Evolutionary conservation across 2,888 invertebrate species (phyloP).

Genomic region (Halocaridina rubra): DNA sequence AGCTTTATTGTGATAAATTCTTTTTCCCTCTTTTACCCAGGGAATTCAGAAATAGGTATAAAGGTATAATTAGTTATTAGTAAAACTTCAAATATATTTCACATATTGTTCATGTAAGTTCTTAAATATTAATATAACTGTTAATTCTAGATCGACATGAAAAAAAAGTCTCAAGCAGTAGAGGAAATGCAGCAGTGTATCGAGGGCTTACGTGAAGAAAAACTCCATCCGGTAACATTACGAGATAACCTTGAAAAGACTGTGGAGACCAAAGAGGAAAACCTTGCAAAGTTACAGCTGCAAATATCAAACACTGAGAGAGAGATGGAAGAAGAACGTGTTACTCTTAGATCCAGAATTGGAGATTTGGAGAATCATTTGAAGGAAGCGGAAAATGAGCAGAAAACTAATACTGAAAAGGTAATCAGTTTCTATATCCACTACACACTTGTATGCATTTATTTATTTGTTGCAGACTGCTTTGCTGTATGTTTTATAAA

Average conservation of each 20-base stretch:
- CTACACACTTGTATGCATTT: too few relatives aligned
- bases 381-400: slow-evolving; percentile 29
- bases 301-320: background rate
- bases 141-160: slow-evolving; percentile 59
- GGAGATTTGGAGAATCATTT: slow-evolving; percentile 44
- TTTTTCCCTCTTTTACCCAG: too few relatives aligned
- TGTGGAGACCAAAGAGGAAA: slow-evolving; percentile 10
- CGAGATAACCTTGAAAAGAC: slow-evolving; percentile 38
- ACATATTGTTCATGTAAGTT: too few relatives aligned
- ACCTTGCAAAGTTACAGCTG: slow-evolving; percentile 18
- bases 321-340: slow-evolving; percentile 42
- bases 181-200: slow-evolving; percentile 61
- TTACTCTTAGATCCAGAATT: slow-evolving; percentile 23
- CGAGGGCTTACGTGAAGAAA: slow-evolving; percentile 51
- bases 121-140: too few relatives aligned
- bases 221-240: slow-evolving; percentile 30
- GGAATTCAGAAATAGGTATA: too few relatives aligned
- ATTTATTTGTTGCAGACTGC: too few relatives aligned
- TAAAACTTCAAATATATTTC: too few relatives aligned
- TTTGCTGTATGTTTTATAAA: too few relatives aligned
- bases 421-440: too few relatives aligned
- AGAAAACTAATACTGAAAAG: too few relatives aligned
- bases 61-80: too few relatives aligned
- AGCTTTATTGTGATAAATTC: too few relatives aligned
- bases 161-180: slow-evolving; percentile 59